A percentile compares a stretch with the other conserved stretches of the same genome.
phyloP scores from a whole-genome alignment of 1,140 invertebrate genomes.

The Danaus plexippus region DNA sequence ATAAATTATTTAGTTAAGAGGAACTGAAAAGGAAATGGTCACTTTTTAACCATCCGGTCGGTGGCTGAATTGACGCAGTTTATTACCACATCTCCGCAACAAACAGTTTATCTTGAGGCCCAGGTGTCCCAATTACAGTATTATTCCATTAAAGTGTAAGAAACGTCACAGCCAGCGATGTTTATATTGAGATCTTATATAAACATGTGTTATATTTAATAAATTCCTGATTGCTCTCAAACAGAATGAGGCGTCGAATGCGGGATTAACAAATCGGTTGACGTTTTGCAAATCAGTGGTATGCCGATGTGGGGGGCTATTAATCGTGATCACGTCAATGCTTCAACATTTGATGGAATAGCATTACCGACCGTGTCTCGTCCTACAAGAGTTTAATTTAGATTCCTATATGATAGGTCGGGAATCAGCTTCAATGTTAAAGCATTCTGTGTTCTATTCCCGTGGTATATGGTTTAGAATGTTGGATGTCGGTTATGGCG shows the following conservation, averaged over 20 bases:
- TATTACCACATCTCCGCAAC: constrained; percentile 19
- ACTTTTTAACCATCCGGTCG: constrained; percentile 19
- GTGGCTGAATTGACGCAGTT: constrained; percentile 20
- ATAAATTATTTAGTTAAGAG: constrained; percentile 13
- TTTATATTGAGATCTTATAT: too few species aligned
- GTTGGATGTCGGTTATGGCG: constrained; percentile 7
- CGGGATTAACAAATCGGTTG: constrained; percentile 44
- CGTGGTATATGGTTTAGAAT: constrained; percentile 30
- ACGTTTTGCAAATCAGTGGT: constrained; percentile 55
- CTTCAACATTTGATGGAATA: constrained; percentile 21
- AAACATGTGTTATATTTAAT: constrained; percentile 22
- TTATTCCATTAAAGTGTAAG: constrained; percentile 8
- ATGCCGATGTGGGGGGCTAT: constrained; percentile 33
- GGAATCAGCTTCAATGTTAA: constrained; percentile 14
- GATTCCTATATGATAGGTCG: constrained; percentile 28
- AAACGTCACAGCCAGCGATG: not conserved
- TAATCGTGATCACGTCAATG: constrained; percentile 34
- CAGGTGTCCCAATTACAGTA: constrained; percentile 15
- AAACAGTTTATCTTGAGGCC: constrained; percentile 8
- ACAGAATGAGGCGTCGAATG: constrained; percentile 10
- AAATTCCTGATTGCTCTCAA: constrained; percentile 27
- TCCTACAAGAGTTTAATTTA: constrained; percentile 40
- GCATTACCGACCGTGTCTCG: constrained; percentile 36
- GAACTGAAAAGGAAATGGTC: constrained; percentile 26
- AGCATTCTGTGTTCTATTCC: constrained; percentile 26